Evolutionary conservation across 2,888 invertebrate species (phyloP), one percentile per base, ranked within the genome.

Genomic region (Nowickia ferox): DNA sequence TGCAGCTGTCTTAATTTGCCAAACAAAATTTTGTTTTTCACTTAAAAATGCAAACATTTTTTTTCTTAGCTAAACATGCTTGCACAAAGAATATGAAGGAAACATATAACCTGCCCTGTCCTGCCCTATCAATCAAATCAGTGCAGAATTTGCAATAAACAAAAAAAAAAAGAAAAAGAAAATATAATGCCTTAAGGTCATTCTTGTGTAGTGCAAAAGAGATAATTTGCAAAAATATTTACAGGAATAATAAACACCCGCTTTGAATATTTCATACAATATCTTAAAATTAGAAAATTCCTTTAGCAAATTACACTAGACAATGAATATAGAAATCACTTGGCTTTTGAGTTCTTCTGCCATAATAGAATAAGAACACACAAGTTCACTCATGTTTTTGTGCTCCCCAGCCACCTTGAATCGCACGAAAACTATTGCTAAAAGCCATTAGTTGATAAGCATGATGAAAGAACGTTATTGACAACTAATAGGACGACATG

Each of bases 371-470:
- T 4, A 57, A 57, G 3, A 19, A 65, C 75, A 65, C 53, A n/a
- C n/a, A n/a, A n/a, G 42, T 75, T 40, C 42, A 51, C 15, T 30
- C 1, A 30, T 6, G 5, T 51, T 40, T 57, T 46, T 17, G 5
- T 55, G 30, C 15, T 40, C 9, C 53, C 22, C 57, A 44, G 44
- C 68, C 46, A 22, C 2, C 10, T 66, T 22, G 8, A 22, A 65
- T 8, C 1, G 22, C 46, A 2, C 6, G 11, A 55, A 72, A 84
- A 38, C 46, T 48, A 81, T 74, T 68, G 77, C 78, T 63, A 63
- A 85, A 81, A 77, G 38, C 72, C 82, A 85, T 85, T 82, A 78
- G 78, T 74, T 82, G 72, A 17, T 22, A 44, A 77, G 57, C 22
- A 46, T 57, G 19, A 1, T 5, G 10, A 40, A 68, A 69, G 38